Evolutionary conservation across 1,140 invertebrate genomes (phyloP).

Genomic region (Aphelinus atriplicis): DNA sequence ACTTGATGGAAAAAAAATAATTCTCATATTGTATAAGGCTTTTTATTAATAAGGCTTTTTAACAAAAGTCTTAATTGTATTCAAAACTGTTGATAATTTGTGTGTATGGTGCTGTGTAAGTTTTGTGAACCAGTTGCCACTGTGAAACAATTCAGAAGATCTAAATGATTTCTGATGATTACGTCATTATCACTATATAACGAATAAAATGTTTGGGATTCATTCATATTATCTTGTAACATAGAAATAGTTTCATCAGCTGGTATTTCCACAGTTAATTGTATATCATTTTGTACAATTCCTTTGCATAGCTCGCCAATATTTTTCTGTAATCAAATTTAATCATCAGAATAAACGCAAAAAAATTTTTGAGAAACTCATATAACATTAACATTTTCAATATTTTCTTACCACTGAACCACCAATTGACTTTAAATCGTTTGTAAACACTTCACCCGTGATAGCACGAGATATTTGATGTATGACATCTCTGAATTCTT

Average conservation of each 20-base stretch:
- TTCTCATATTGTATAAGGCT: slow-evolving; percentile 42
- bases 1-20: slow-evolving; percentile 37
- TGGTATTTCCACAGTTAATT: slow-evolving; percentile 58
- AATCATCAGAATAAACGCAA: slow-evolving; percentile 11
- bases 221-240: too few relatives aligned
- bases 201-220: too few relatives aligned
- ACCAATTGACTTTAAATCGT: slow-evolving; percentile 54
- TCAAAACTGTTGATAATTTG: slow-evolving; percentile 87
- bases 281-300: slow-evolving; percentile 58
- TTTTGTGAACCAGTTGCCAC: too few relatives aligned
- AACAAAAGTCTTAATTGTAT: slow-evolving; percentile 76
- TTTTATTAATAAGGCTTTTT: slow-evolving; percentile 60
- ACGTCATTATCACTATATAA: too few relatives aligned
- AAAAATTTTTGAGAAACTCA: slow-evolving; percentile 6
- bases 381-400: too few relatives aligned
- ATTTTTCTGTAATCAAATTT: slow-evolving; percentile 54
- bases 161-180: too few relatives aligned
- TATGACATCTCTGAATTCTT: slow-evolving; percentile 57
- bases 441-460: slow-evolving; percentile 52
- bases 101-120: too few relatives aligned
- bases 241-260: too few relatives aligned
- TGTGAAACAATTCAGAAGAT: too few relatives aligned
- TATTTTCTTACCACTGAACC: slow-evolving; percentile 59
- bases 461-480: slow-evolving; percentile 58
- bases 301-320: slow-evolving; percentile 58